A percentile compares a stretch with the other conserved stretches of the same genome.
These are phyloP conservation scores for Belonocnema kinseyi DNA, from an alignment of 1,140 invertebrate species.

Conservation along the genomic window DNA sequence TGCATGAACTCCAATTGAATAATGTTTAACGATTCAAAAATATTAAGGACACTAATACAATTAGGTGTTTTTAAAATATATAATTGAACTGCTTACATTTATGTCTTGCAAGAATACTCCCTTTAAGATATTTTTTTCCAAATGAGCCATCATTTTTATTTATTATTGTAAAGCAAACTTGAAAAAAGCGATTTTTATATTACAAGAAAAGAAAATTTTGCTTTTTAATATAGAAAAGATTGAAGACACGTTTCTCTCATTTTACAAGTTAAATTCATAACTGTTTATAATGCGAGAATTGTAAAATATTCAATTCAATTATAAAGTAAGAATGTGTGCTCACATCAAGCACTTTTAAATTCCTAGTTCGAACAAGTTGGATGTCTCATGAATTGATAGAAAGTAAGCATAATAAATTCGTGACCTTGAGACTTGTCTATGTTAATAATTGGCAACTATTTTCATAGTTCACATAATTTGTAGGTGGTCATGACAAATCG, in stretches of 20 bases:
- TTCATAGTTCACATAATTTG: background rate
- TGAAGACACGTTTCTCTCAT: no score
- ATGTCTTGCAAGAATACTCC: no score
- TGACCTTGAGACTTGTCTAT: background rate
- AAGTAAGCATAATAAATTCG: slow-evolving; percentile 9
- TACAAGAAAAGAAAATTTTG: no score
- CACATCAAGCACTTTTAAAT: background rate
- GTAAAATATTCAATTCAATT: background rate
- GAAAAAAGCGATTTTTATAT: no score
- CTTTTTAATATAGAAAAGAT: no score
- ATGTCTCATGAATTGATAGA: slow-evolving; percentile 8
- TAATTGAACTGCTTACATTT: no score
- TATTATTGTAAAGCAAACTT: no score
- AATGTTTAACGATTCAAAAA: background rate
- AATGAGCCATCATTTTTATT: no score
- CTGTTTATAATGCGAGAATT: no score
- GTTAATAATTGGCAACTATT: background rate
- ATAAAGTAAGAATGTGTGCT: background rate
- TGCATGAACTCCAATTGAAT: background rate
- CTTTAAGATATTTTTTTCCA: no score
- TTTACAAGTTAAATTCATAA: no score
- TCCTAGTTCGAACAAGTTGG: background rate
- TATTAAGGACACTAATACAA: background rate
- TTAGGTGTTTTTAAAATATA: background rate
- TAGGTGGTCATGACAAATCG: background rate